Conservation (phyloP, 2,888 invertebrate genomes). For the Leptinotarsa haldemani region DNA sequence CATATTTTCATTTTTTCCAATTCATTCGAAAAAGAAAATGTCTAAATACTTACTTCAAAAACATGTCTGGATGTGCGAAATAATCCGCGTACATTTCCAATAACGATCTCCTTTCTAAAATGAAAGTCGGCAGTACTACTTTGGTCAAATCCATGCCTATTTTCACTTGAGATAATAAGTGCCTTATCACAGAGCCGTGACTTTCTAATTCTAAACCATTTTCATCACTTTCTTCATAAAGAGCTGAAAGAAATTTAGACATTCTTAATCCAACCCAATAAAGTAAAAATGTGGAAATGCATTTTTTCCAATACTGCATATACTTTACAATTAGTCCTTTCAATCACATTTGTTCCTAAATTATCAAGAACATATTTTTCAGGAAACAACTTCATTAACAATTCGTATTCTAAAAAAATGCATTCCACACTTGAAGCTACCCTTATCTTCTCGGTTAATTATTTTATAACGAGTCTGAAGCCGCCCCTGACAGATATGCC, state of each 20-base stretch:
- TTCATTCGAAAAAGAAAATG: too few species aligned
- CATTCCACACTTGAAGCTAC: too few species aligned
- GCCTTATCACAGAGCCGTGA: constrained; percentile 97
- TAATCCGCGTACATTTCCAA: constrained; percentile 99
- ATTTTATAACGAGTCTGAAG: too few species aligned
- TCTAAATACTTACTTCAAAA: constrained; percentile 76
- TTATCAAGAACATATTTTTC: too few species aligned
- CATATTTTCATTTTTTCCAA: too few species aligned
- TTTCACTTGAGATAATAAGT: constrained; percentile 96
- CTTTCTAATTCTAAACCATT: constrained; percentile 93
- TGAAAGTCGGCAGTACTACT: constrained; percentile 98
- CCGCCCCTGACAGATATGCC: too few species aligned
- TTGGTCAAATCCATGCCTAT: constrained; percentile 99
- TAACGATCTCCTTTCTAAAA: constrained; percentile 94
- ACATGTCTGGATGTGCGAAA: constrained; percentile 98
- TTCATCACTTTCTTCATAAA: constrained; percentile 92
- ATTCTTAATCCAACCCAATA: neutral
- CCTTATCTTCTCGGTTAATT: too few species aligned
- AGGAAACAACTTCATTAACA: too few species aligned
- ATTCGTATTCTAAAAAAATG: too few species aligned
- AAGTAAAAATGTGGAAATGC: neutral
- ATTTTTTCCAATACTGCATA: too few species aligned
- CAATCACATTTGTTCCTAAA: too few species aligned
- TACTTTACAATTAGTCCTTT: too few species aligned
- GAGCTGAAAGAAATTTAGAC: constrained; percentile 70